Evolutionary conservation across 2,888 invertebrate species (phyloP).

Genomic region (Dorcus hopei): DNA sequence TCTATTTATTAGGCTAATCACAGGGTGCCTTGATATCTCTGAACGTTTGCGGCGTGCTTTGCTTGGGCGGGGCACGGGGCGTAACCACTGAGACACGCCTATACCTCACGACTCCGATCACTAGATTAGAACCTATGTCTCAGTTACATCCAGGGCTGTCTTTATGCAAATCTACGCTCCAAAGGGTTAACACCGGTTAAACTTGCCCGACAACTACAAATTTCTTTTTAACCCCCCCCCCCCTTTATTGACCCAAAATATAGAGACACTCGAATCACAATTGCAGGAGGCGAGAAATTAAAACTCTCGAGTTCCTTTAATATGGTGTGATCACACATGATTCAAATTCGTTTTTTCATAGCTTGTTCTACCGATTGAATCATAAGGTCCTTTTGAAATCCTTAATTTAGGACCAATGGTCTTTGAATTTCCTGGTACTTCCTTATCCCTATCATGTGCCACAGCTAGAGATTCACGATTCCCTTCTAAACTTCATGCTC

Average conservation of each 20-base stretch:
- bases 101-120: slow-evolving; percentile 42
- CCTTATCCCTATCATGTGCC: too few relatives aligned
- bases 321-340: too few relatives aligned
- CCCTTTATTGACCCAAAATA: too few relatives aligned
- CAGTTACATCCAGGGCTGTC: slow-evolving; percentile 19
- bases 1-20: slow-evolving; percentile 50
- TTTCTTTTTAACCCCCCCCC: slow-evolving; percentile 1
- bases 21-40: slow-evolving; percentile 39
- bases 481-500: too few relatives aligned
- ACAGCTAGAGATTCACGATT: too few relatives aligned
- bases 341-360: background rate
- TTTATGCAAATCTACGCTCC: slow-evolving; percentile 21
- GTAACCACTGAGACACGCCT: slow-evolving; percentile 40
- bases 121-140: slow-evolving; percentile 17
- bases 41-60: slow-evolving; percentile 34
- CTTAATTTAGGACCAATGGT: too few relatives aligned
- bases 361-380: too few relatives aligned
- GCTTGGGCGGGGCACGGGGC: slow-evolving; percentile 39
- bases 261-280: background rate
- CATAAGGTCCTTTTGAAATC: too few relatives aligned
- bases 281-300: background rate
- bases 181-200: background rate
- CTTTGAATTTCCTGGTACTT: too few relatives aligned
- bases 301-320: too few relatives aligned
- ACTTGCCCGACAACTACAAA: too few relatives aligned